These are phyloP conservation scores for Aspidoscelis tigris DNA, from an alignment of 2,113 vertebrate species.

Conservation along the genomic window DNA sequence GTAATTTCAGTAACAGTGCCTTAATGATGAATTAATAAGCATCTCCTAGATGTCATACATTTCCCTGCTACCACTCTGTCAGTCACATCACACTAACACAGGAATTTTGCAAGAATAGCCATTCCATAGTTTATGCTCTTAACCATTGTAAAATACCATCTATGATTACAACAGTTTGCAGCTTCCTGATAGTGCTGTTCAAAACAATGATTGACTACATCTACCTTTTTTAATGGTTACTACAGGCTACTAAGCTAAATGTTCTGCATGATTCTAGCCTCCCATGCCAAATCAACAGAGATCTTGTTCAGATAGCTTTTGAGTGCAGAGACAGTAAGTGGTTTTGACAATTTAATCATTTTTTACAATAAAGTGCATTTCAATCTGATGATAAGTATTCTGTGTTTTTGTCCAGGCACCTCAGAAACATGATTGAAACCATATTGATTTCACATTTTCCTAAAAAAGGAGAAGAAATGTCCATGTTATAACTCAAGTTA, in stretches of 20 bases:
- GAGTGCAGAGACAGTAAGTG: not conserved
- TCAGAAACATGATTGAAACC: conserved; percentile 1
- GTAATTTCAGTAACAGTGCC: too few relatives aligned
- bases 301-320: not conserved
- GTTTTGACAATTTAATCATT: not conserved
- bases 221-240: not conserved
- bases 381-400: not conserved
- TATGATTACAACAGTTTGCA: not conserved
- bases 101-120: not conserved
- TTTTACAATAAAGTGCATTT: not conserved
- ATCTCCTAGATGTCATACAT: too few relatives aligned
- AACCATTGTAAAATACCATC: not conserved
- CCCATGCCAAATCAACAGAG: not conserved
- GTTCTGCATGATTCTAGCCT: not conserved
- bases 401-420: not conserved
- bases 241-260: not conserved
- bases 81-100: not conserved
- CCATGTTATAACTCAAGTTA: not conserved
- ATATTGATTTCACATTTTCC: not conserved
- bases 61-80: too few relatives aligned
- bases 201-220: not conserved
- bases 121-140: not conserved
- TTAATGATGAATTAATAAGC: too few relatives aligned
- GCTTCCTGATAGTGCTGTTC: not conserved
- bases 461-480: conserved; percentile 7